Base-by-base conservation (phyloP, 2,113 vertebrate genomes). In the Lagenorhynchus albirostris region DNA sequence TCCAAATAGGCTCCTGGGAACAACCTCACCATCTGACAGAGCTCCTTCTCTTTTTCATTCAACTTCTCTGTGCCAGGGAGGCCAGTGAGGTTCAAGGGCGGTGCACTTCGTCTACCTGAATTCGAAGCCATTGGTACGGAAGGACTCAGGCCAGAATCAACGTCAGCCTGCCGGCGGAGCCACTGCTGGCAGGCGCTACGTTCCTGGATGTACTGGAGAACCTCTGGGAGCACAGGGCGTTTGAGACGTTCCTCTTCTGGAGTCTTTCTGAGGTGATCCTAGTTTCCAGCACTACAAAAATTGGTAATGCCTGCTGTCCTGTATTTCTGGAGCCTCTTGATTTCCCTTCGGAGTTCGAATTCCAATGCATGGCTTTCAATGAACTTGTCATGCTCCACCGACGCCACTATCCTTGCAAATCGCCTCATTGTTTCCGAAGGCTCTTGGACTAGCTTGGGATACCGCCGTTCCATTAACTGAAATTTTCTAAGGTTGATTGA, bases 11-110 rank as follows among this genome's bases (percentile, higher is more conserved):
- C 99, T 82, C 99, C 99, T 3, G 99, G 99, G 98, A 99, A 99
- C 98, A 99, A 96, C 44, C 99, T 99, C 98, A 99, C 99, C 98
- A 99, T 99, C 99, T 99, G 99, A 98, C 99, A 99, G 94, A 99
- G 98, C 99, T 99, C 99, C 98, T 99, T 99, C 98, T 99, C 99
- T 84, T 99, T 99, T 96, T 99, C 99, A 14, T 99, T 99, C 71
- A 99, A 99, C 74, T 99, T 99, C 98, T 99, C 99, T 0, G 99
- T 99, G 67, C 99, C 99, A 3, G 99, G 99, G 68, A 99, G 99
- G 71, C 99, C 99, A 0, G 99, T 99, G 97, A 99, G 99, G 98
- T 99, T 99, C 97, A 99, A 98, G 0, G 99, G 99, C 0, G 99
- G 99, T 41, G 99, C 99, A 2, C 99, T 99, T 74, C 99, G 98